These are phyloP conservation scores for Synanthedon tipuliformis DNA, from an alignment of 2,888 invertebrate genomes.

Conservation along the genomic window DNA sequence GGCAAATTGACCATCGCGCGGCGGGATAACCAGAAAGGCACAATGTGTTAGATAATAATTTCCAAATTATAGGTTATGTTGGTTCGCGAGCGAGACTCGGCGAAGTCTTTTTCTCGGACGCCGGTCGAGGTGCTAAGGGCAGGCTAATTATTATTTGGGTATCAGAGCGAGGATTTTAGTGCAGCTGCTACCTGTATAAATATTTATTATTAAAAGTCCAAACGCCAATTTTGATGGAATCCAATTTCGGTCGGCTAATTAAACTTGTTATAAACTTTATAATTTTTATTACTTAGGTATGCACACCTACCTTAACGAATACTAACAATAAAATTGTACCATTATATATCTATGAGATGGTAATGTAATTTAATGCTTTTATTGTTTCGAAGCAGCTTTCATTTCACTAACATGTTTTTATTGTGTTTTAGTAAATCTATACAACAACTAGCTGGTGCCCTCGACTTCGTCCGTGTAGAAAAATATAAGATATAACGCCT, in stretches of 20 bases:
- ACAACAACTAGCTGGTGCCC: too few species aligned
- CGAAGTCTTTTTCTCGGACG: constrained; percentile 52
- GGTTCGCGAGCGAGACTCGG: constrained; percentile 59
- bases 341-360: too few species aligned
- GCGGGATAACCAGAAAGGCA: constrained; percentile 71
- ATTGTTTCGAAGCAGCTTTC: too few species aligned
- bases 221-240: constrained; percentile 60
- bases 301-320: not conserved
- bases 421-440: too few species aligned
- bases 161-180: constrained; percentile 62
- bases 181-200: constrained; percentile 71
- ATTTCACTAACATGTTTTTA: too few species aligned
- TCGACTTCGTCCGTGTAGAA: too few species aligned
- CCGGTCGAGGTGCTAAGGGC: constrained; percentile 68
- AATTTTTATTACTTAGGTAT: not conserved
- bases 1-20: constrained; percentile 71
- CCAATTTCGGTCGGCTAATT: constrained; percentile 41
- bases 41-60: constrained; percentile 72
- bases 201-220: constrained; percentile 66
- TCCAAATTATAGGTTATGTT: constrained; percentile 69
- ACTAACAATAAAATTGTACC: too few species aligned
- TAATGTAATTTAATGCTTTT: too few species aligned
- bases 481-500: too few species aligned
- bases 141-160: constrained; percentile 70
- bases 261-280: constrained; percentile 25